Evolutionary conservation across 2,113 vertebrate species (phyloP).

Genomic region (Poeciliopsis turrubarensis): DNA sequence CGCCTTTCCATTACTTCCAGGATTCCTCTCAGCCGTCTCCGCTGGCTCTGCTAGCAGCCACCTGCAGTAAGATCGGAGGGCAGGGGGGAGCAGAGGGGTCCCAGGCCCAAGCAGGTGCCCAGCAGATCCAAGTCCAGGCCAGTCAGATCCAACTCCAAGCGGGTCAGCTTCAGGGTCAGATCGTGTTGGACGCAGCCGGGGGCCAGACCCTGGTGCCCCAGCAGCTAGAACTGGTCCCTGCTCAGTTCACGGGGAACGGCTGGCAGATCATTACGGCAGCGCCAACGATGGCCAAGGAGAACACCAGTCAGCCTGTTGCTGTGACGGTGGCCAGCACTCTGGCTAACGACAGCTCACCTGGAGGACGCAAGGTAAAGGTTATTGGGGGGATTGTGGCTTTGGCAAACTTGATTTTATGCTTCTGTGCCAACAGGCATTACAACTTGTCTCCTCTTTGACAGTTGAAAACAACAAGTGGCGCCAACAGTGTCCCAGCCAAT

Average conservation of each 20-base stretch:
- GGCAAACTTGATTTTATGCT: not conserved
- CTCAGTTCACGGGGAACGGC: constrained; percentile 93
- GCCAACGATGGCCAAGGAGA: constrained; percentile 90
- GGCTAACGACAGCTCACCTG: constrained; percentile 82
- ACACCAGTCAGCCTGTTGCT: constrained; percentile 84
- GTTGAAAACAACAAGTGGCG: constrained; percentile 80
- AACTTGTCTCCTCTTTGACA: constrained; percentile 51
- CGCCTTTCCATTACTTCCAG: constrained; percentile 69
- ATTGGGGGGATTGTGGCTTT: constrained; percentile 1
- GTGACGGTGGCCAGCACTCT: constrained; percentile 83
- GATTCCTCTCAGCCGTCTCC: constrained; percentile 98
- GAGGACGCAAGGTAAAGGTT: constrained; percentile 87
- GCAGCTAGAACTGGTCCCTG: constrained; percentile 95
- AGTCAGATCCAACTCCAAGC: constrained; percentile 93
- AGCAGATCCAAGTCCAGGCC: constrained; percentile 92
- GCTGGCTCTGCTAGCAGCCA: constrained; percentile 96
- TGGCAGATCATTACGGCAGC: constrained; percentile 96
- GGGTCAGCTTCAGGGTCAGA: constrained; percentile 92
- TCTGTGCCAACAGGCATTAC: not conserved
- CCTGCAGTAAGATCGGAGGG: constrained; percentile 99
- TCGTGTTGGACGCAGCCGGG: constrained; percentile 79
- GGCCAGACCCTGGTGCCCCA: constrained; percentile 91
- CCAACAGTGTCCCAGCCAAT: constrained; percentile 60
- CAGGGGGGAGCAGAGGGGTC: constrained; percentile 79
- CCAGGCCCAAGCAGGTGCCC: constrained; percentile 88